Evolutionary conservation across 2,888 invertebrate species (phyloP).

Genomic region (Linyphia triangularis): DNA sequence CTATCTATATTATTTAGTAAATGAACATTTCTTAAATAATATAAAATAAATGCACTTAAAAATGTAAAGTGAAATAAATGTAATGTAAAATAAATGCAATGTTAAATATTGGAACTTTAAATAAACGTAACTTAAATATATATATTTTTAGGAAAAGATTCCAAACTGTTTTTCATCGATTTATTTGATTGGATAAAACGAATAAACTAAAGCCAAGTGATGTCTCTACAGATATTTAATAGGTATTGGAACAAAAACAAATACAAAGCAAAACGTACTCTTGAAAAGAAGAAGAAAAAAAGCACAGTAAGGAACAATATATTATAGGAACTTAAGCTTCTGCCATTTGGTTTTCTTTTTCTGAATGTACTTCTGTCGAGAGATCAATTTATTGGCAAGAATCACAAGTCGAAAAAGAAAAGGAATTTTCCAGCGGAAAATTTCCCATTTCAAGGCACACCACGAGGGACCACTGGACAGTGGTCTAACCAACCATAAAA

Average conservation of each 20-base stretch:
- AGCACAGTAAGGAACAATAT: not conserved
- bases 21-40: no score
- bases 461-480: slow-evolving; percentile 39
- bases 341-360: not conserved
- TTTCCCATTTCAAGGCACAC: slow-evolving; percentile 55
- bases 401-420: slow-evolving; percentile 31
- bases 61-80: no score
- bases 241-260: slow-evolving; percentile 4
- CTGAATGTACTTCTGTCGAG: slow-evolving; percentile 1
- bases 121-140: no score
- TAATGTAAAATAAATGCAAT: no score
- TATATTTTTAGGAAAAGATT: no score
- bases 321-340: not conserved
- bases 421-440: slow-evolving; percentile 43
- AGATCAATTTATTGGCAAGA: slow-evolving; percentile 63
- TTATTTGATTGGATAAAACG: not conserved
- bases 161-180: not conserved
- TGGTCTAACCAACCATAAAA: slow-evolving; percentile 33
- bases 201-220: not conserved
- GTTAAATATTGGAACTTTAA: no score
- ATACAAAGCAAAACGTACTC: not conserved
- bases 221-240: slow-evolving; percentile 13
- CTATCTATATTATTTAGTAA: no score
- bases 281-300: not conserved
- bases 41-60: no score